phyloP scores from a whole-genome alignment of 2,797 vertebrate genomes.

The Zalophus californianus region DNA sequence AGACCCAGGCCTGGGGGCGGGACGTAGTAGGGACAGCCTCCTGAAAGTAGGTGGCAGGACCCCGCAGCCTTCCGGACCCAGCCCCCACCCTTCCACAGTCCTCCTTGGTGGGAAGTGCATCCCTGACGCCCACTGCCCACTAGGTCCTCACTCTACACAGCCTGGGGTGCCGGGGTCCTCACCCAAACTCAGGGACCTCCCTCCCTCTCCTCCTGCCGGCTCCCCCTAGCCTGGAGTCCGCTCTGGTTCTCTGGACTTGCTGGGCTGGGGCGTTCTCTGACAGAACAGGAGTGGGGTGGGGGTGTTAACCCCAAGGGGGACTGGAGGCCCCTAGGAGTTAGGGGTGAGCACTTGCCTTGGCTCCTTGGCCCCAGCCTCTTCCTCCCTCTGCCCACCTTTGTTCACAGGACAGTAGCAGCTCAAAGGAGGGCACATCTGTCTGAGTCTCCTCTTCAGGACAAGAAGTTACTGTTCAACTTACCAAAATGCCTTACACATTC shows the following conservation, averaged over 20 bases:
- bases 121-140: background rate
- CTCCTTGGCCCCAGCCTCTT: background rate
- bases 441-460: conserved; percentile 86
- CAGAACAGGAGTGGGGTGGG: background rate
- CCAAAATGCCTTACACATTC: conserved; percentile 99
- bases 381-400: background rate
- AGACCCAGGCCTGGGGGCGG: background rate
- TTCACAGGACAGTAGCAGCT: conserved; percentile 89
- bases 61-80: background rate
- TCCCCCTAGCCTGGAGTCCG: background rate
- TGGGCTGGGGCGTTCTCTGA: background rate
- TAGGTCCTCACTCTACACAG: background rate
- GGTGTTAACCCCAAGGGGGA: background rate
- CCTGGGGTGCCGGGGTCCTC: background rate
- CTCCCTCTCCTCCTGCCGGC: background rate
- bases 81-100: background rate
- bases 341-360: background rate
- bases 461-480: conserved; percentile 89
- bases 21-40: background rate
- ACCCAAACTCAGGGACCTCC: background rate
- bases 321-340: background rate
- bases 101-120: background rate
- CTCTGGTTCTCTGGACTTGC: background rate
- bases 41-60: background rate
- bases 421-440: conserved; percentile 96